Evolutionary conservation across 2,888 invertebrate genomes (phyloP), one percentile per base, ranked within the genome.

Genomic region (Ornithoptera alexandrae): DNA sequence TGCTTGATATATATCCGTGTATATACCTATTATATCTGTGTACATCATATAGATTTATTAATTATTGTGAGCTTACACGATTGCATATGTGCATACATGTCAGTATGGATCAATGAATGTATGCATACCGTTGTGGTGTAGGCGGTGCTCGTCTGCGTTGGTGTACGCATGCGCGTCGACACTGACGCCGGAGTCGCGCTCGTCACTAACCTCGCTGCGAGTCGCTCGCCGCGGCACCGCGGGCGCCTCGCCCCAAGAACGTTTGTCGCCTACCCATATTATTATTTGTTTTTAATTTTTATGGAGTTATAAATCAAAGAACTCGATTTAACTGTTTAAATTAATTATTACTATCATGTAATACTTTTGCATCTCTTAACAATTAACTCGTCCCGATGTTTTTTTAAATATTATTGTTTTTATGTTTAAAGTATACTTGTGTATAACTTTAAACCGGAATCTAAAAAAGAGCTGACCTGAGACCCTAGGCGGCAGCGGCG

Each of bases 401-500:
- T 36, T 7, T 36, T 36, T 36, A 5, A 36, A 7, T 36, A 36
- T 36, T 36, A 36, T 36, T 36, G 39, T 39, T 39, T 39, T 39
- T 10, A 8, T 39, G 7, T 39, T 17, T 50, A 5, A 50, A 50
- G 1, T 50, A 50, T 12, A 18, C 30, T 50, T 50, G 18, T 50
- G 22, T 15, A 50, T 18, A 4, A 50, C 17, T 17, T 50, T 50
- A 18, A 15, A 50, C 18, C 17, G 5, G 18, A 50, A 50, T 15
- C 50, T 50, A 50, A 60, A 46, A 22, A 39, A 56, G 36, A 1
- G 46, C 66, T 42, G 17, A 95, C 95, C 95, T 74, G 96, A 95
- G 10, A 96, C 96, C 72, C 97, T 90, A 0, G 97, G 97, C 5
- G 97, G 97, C 69, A 97, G 82, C 0, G 97, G 97, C 22, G 97